Conservation (phyloP, 2,888 invertebrate species). For the Archips crataeganus region DNA sequence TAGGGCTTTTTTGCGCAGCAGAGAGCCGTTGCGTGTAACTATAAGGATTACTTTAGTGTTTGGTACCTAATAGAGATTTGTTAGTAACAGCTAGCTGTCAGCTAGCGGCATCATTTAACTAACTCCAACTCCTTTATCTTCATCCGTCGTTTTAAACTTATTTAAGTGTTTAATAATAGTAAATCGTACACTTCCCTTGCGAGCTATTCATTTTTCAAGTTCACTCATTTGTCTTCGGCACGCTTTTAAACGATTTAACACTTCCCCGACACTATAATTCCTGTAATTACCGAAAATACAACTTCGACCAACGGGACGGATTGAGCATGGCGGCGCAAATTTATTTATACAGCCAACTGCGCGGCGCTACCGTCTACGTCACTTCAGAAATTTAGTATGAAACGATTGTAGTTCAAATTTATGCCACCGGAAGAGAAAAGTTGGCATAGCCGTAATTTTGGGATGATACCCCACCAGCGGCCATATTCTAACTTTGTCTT, state of each 20-base stretch:
- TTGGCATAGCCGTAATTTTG: conserved; percentile 57
- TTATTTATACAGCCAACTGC: background rate
- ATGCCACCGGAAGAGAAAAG: conserved; percentile 5
- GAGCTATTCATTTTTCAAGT: conserved; percentile 30
- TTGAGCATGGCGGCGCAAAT: conserved; percentile 35
- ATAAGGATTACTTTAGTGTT: background rate
- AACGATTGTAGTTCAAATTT: conserved; percentile 4
- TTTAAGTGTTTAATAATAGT: background rate
- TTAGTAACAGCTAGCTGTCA: background rate
- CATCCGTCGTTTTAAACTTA: background rate
- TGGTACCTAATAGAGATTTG: background rate
- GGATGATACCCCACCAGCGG: conserved; percentile 57
- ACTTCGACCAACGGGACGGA: conserved; percentile 63
- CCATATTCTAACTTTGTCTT: conserved; percentile 65
- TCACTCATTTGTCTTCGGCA: conserved; percentile 37
- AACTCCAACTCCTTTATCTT: background rate
- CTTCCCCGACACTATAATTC: conserved; percentile 46
- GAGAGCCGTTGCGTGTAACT: no score
- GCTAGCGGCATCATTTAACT: background rate
- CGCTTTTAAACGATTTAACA: conserved; percentile 44
- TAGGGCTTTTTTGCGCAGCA: background rate
- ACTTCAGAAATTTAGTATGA: background rate
- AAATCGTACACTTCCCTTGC: background rate
- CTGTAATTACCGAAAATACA: conserved; percentile 64
- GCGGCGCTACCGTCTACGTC: conserved; percentile 5